Evolutionary conservation across 2,888 invertebrate species (phyloP).

Genomic region (Caenorhabditis sp.): DNA sequence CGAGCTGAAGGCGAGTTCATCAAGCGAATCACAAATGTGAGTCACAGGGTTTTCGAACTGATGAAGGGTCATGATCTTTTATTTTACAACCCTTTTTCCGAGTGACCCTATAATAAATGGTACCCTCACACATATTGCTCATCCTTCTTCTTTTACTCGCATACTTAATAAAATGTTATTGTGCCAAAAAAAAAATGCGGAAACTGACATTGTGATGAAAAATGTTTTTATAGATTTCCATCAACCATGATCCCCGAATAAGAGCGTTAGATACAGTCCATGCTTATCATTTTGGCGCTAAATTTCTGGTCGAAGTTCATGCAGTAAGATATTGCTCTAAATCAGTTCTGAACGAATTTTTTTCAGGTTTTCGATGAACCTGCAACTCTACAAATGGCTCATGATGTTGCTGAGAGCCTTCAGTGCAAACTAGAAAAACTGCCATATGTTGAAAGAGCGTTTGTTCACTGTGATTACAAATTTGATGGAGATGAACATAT

Average conservation of each 20-base stretch:
- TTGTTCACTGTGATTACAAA: conserved; percentile 63
- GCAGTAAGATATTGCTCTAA: conserved; percentile 67
- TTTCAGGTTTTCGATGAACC: conserved; percentile 69
- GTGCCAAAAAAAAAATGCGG: no score
- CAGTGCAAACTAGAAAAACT: conserved; percentile 72
- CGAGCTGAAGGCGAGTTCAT: conserved; percentile 54
- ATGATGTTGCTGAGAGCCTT: conserved; percentile 70
- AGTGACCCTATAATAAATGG: no score
- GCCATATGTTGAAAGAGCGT: conserved; percentile 62
- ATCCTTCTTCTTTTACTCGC: no score
- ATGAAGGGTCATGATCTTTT: no score
- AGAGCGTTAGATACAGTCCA: conserved; percentile 72
- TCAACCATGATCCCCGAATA: conserved; percentile 58
- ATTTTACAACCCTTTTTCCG: no score
- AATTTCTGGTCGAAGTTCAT: conserved; percentile 70
- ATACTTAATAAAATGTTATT: no score
- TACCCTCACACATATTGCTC: no score
- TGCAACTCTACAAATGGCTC: conserved; percentile 72
- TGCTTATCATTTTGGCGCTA: conserved; percentile 73
- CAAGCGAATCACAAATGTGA: conserved; percentile 52
- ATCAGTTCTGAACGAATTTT: neutral
- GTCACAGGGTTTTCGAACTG: no score
- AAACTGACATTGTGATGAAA: no score
- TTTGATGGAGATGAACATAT: conserved; percentile 61
- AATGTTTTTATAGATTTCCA: conserved; percentile 42